Base-by-base conservation (phyloP, 2,797 vertebrate species). In the Micrastur ruficollis region DNA sequence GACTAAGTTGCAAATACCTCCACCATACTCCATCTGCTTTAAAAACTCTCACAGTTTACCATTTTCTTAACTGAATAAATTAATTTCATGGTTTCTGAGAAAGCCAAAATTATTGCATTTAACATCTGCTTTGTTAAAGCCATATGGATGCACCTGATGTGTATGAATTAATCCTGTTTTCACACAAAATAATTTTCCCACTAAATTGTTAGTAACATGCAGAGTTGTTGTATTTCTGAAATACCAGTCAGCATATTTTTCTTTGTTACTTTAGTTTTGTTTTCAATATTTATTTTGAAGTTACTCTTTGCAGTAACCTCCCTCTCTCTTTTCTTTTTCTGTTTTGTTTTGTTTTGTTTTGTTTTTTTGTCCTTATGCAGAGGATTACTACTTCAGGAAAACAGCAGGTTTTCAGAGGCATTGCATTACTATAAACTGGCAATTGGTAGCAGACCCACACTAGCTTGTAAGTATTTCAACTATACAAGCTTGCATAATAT, bases 401-500 rank as follows among this genome's bases (percentile, higher is more conserved):
- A 99, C 98, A 99, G 98, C 98, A 99, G 99, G 95, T 99, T 99
- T 98, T 98, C 99, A 40, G 99, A 99, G 97, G 99, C 99, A 3
- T 98, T 99, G 34, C 99, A 99, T 98, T 99, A 99, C 98, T 99
- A 99, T 97, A 99, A 99, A 97, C 97, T 99, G 98, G 99, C 99
- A 65, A 99, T 99, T 90, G 99, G 99, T 97, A 99, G 99, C 98
- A 98, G 99, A 98, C 99, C 99, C 96, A 99, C 99, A 71, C 98
- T 99, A 97, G 99, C 99, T 97, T 99, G 99, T 99, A 98, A 99
- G 99, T 99, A 98, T 97, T 87, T 85, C 34, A 65, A 18, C 40
- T 61, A 3, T 40, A 87, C 26, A 67, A 56, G 5, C 38, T 85
- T 86, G 14, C 72, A 34, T 82, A 66, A 36, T 61, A 38, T 20